phyloP scores from a whole-genome alignment of 2,888 invertebrate species.

The Trachelus tabidus region DNA sequence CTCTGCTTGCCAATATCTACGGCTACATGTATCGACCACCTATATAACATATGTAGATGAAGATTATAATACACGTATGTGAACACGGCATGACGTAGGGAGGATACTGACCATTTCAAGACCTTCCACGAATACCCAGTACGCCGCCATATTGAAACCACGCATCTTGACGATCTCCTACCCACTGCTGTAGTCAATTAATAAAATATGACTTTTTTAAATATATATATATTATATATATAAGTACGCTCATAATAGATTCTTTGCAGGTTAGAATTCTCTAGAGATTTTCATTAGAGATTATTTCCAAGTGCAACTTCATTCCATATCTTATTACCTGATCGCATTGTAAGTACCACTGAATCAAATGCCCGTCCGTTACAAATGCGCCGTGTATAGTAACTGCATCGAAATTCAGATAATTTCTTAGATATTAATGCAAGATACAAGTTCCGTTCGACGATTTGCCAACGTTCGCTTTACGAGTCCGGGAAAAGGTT shows the following conservation, averaged over 20 bases:
- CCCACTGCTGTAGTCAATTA: neutral
- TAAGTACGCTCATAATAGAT: neutral
- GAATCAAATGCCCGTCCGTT: neutral
- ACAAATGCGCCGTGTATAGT: neutral
- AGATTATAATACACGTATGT: neutral
- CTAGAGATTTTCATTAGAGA: neutral
- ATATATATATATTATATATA: neutral
- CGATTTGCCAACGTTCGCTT: no score
- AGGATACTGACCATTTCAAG: slow-evolving; percentile 40
- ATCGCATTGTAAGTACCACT: neutral
- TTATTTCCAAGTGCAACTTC: neutral
- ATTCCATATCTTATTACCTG: neutral
- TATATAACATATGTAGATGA: neutral
- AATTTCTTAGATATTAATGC: neutral
- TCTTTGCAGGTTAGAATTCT: neutral
- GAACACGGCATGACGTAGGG: slow-evolving; percentile 22
- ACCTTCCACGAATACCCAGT: slow-evolving; percentile 29
- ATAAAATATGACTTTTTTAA: neutral
- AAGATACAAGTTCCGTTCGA: neutral
- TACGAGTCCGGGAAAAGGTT: no score
- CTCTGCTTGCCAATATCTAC: neutral
- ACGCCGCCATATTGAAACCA: neutral
- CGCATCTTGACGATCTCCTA: neutral
- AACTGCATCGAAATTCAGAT: neutral
- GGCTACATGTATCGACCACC: neutral